Evolutionary conservation across 2,888 invertebrate species (phyloP), one percentile per base, ranked within the genome.

Genomic region (Eledone cirrhosa): DNA sequence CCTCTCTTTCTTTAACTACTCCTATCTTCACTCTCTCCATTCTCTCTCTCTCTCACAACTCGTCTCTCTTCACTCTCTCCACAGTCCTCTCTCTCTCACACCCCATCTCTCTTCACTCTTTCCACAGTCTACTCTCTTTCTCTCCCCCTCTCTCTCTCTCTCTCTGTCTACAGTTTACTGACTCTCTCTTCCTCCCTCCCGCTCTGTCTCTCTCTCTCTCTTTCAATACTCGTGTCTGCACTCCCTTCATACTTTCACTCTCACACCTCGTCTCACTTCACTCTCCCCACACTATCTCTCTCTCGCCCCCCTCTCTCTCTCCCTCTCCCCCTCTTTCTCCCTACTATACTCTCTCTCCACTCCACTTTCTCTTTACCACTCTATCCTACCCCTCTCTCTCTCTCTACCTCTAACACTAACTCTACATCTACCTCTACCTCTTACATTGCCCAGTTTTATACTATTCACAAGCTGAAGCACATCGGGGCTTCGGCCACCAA

Each of bases 401-500:
- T 33, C 31, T 67, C 31, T 33, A 29, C 19, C 31, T 67, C 33
- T 67, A 31, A 29, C 67, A 33, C 31, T 19, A 22, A 33, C 31
- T 67, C 31, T 29, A 33, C 8, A 53, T 19, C n/a, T 24, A 31
- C 33, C 19, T 33, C 67, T 67, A 22, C 19, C 29, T 22, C 7
- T 33, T 33, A 31, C 33, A 16, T 31, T 33, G 31, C 3, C 27
- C 41, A 31, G 22, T 33, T 33, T 33, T 22, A 29, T 29, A 14
- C 29, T 72, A 41, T 41, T 41, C 41, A 31, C 33, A 41, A 29
- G 33, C n/a, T 31, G 13, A n/a, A 31, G 72, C 72, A 72, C 72
- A 72, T 72, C 33, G 72, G 72, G 72, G 72, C 72, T 72, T 72
- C 72, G 72, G 72, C 72, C 67, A n/a, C 72, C 41, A 41, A 41